These are phyloP conservation scores for Lucifuga dentata DNA, from an alignment of 2,113 vertebrate genomes.

Conservation along the genomic window DNA sequence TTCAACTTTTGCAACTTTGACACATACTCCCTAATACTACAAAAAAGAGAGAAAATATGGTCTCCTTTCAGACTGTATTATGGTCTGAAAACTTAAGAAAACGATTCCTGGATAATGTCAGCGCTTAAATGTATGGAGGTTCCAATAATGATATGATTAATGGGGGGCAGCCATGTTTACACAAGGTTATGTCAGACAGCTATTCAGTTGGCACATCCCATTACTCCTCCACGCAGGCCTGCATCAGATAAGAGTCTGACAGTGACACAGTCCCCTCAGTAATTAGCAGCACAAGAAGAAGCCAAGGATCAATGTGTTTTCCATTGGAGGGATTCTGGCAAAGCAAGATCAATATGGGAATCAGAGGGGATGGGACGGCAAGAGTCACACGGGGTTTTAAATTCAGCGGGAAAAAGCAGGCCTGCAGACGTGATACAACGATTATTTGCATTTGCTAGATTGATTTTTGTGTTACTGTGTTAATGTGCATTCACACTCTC, in stretches of 20 bases:
- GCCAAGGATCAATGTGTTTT: slow-evolving; percentile 77
- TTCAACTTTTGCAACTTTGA: too few species aligned
- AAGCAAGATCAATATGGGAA: slow-evolving; percentile 66
- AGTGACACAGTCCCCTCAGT: slow-evolving; percentile 76
- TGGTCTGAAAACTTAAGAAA: too few species aligned
- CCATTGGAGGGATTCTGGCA: slow-evolving; percentile 64
- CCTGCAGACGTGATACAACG: slow-evolving; percentile 26
- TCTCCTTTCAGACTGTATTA: too few species aligned
- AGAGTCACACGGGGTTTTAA: slow-evolving; percentile 48
- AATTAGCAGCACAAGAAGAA: slow-evolving; percentile 78
- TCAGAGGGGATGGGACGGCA: slow-evolving; percentile 21
- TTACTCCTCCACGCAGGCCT: slow-evolving; percentile 59
- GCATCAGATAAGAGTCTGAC: slow-evolving; percentile 73
- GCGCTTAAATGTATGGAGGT: neutral
- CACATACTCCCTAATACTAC: too few species aligned
- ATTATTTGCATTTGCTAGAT: slow-evolving; percentile 58
- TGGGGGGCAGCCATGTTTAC: slow-evolving; percentile 55
- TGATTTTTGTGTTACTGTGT: slow-evolving; percentile 58
- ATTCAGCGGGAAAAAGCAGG: slow-evolving; percentile 7
- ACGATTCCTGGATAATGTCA: slow-evolving; percentile 1
- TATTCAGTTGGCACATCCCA: slow-evolving; percentile 66
- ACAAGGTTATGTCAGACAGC: slow-evolving; percentile 61
- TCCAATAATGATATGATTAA: slow-evolving; percentile 59
- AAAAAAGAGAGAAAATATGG: too few species aligned
- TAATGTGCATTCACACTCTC: slow-evolving; percentile 37